Evolutionary conservation across 2,888 invertebrate genomes (phyloP).

Genomic region (Selenia dentaria): DNA sequence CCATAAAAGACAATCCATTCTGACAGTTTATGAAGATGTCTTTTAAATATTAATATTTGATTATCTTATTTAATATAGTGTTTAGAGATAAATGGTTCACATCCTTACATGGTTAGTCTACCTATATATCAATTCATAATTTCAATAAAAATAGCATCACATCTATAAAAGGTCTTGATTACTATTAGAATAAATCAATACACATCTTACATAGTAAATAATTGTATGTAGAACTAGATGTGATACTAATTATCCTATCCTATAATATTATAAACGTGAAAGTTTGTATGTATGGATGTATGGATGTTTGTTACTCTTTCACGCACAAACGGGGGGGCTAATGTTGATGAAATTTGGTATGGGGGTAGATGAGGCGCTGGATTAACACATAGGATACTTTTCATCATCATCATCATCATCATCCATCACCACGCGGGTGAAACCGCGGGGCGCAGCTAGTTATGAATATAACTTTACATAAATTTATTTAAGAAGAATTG

Average conservation of each 20-base stretch:
- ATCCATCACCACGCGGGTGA: too few relatives aligned
- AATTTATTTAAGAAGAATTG: too few relatives aligned
- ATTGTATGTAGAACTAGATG: slow-evolving; percentile 52
- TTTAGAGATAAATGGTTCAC: slow-evolving; percentile 41
- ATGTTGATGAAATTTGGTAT: too few relatives aligned
- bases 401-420: too few relatives aligned
- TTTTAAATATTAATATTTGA: slow-evolving; percentile 42
- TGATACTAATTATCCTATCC: slow-evolving; percentile 74
- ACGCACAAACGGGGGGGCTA: too few relatives aligned
- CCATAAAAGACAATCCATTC: slow-evolving; percentile 64
- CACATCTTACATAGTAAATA: slow-evolving; percentile 40
- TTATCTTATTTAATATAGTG: slow-evolving; percentile 36
- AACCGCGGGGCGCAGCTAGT: too few relatives aligned
- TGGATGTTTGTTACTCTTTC: too few relatives aligned
- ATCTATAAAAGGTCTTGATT: slow-evolving; percentile 7
- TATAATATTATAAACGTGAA: too few relatives aligned
- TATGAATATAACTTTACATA: too few relatives aligned
- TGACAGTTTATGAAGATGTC: slow-evolving; percentile 39
- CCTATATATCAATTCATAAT: slow-evolving; percentile 39
- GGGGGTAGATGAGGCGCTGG: too few relatives aligned
- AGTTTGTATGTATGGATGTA: too few relatives aligned
- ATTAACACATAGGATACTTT: too few relatives aligned
- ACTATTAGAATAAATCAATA: slow-evolving; percentile 33
- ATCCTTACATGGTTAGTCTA: slow-evolving; percentile 42
- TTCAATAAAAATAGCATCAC: slow-evolving; percentile 19